These are phyloP conservation scores for Stichodactyla helianthus DNA, from an alignment of 64 coral and sea anemone species.

Conservation along the genomic window DNA sequence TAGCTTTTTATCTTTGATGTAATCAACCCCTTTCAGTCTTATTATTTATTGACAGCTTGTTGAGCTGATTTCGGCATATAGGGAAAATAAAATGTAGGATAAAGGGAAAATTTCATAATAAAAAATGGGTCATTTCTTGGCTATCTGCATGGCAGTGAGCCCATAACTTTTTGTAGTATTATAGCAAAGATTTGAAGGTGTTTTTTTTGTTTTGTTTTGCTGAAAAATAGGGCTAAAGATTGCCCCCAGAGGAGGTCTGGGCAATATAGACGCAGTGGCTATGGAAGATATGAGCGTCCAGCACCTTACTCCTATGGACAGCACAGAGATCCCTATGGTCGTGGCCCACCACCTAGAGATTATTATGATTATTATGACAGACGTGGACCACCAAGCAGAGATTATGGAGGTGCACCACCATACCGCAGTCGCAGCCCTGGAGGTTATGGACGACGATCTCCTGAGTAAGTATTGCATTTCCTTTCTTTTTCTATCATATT, in stretches of 20 bases:
- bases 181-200: too few relatives aligned
- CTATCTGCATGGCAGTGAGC: too few relatives aligned
- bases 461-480: not conserved
- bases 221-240: conserved; percentile 68
- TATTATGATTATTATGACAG: conserved; percentile 46
- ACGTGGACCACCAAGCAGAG: conserved; percentile 51
- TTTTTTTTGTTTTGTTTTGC: not conserved
- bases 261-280: not conserved
- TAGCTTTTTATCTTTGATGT: not conserved
- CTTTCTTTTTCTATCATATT: not conserved
- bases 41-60: too few relatives aligned
- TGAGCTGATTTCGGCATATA: too few relatives aligned
- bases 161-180: too few relatives aligned
- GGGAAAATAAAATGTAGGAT: not conserved
- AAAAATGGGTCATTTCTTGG: not conserved
- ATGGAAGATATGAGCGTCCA: conserved; percentile 34
- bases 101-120: not conserved
- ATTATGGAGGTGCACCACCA: conserved; percentile 31
- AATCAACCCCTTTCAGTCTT: too few relatives aligned
- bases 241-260: conserved; percentile 68
- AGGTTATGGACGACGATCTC: conserved; percentile 51
- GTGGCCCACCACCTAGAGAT: conserved; percentile 42
- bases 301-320: conserved; percentile 32
- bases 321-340: conserved; percentile 36
- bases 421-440: conserved; percentile 68